Base-by-base conservation (phyloP, 1,140 invertebrate species). In the Pseudomyrmex gracilis region DNA sequence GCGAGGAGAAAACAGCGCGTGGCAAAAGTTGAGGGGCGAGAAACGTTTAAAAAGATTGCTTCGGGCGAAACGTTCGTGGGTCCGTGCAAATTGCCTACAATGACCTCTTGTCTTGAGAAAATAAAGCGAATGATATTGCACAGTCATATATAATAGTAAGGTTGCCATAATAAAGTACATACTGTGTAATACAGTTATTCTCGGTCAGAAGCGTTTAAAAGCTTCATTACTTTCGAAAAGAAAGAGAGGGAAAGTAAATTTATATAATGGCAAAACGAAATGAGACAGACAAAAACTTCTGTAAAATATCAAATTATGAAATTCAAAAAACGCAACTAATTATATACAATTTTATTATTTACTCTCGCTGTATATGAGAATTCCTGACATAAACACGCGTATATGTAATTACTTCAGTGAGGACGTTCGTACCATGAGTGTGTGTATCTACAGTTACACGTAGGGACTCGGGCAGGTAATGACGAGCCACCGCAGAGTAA, bases 401-500 rank as follows among this genome's bases (percentile, higher is more conserved):
- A 43, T 64, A 64, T 43, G 15, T 57, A 78, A 78, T 78, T 78
- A 78, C 43, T 68, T 68, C 5, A 43, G 13, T 57, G 17, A 17
- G 13, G 34, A 34, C 17, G 45, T 76, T 64, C 12, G n/a, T 53
- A 76, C 7, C 20, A 64, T 51, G n/a, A 64, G 45, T 73, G 34
- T n/a, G 43, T 24, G 17, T 45, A 51, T 34, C 34, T 60, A 47
- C 47, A 51, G 45, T 58, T 51, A 47, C 15, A 43, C 5, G 47
- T 43, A 86, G 53, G 43, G 55, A 55, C 10, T 10, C 7, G 60
- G 47, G 64, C 45, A 63, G 58, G 68, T 87, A 87, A 87, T 77
- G 80, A 83, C 80, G 80, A 77, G 66, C 57, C 80, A 83, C 78
- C 64, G 66, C 78, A 71, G n/a, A 78, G 86, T 87, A 87, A 87